Conservation (phyloP, 2,797 vertebrate species). For the Pipistrellus kuhlii region DNA sequence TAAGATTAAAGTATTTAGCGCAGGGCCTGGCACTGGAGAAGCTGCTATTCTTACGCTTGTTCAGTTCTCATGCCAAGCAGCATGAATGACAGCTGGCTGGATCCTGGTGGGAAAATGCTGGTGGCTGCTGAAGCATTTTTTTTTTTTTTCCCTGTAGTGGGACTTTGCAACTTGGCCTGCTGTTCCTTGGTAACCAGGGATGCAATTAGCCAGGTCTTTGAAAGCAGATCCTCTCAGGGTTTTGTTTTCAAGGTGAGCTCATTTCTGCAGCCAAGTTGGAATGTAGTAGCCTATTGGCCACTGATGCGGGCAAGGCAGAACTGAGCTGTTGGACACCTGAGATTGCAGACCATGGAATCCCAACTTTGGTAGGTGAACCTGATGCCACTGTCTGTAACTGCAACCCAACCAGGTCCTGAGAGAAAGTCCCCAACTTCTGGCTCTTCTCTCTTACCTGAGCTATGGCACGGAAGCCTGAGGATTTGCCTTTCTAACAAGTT, state of each 20-base stretch:
- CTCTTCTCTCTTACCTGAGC: not conserved
- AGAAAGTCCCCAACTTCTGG: not conserved
- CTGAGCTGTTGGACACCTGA: not conserved
- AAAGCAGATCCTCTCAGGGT: slow-evolving; percentile 29
- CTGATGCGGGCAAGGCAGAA: not conserved
- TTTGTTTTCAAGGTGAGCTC: slow-evolving; percentile 30
- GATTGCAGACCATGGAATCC: not conserved
- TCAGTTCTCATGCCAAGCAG: slow-evolving; percentile 42
- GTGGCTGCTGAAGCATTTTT: not conserved
- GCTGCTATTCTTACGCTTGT: slow-evolving; percentile 43
- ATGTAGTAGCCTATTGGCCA: not conserved
- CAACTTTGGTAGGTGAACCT: not conserved
- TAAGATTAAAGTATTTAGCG: slow-evolving; percentile 3
- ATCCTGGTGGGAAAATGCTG: slow-evolving; percentile 49
- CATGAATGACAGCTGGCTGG: slow-evolving; percentile 67
- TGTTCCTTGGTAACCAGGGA: slow-evolving; percentile 68
- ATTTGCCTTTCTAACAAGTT: not conserved
- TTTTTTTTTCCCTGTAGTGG: slow-evolving; percentile 60
- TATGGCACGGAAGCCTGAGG: not conserved
- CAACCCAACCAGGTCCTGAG: not conserved
- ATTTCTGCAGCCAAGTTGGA: not conserved
- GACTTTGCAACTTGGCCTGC: slow-evolving; percentile 37
- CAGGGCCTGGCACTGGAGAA: slow-evolving; percentile 37
- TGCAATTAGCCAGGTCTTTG: slow-evolving; percentile 35
- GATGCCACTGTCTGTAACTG: not conserved